Percentiles rank a stretch among this genome's conserved stretches.
These are phyloP conservation scores for Tribolium castaneum DNA, from an alignment of 1,140 invertebrate genomes.

Conservation along the genomic window DNA sequence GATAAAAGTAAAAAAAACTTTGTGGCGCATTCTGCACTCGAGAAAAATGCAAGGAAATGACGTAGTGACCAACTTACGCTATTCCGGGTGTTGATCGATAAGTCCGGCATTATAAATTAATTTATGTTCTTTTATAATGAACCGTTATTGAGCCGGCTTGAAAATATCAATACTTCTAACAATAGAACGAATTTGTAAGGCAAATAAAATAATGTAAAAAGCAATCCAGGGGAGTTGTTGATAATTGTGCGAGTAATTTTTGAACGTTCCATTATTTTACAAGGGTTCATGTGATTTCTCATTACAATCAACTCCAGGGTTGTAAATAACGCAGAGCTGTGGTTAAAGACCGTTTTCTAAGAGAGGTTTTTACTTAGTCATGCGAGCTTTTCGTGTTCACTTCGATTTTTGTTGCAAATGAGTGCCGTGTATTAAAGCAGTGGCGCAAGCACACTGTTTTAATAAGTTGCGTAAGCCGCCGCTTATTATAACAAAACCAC, in stretches of 20 bases:
- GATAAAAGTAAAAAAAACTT: background rate
- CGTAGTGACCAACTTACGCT: constrained; percentile 15
- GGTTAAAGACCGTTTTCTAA: constrained; percentile 32
- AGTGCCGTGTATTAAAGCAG: constrained; percentile 22
- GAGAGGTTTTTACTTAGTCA: constrained; percentile 38
- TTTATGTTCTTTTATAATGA: constrained; percentile 35
- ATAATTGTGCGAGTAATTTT: constrained; percentile 3
- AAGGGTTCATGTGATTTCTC: constrained; percentile 14
- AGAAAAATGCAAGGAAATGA: constrained; percentile 27
- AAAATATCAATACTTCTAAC: constrained; percentile 41
- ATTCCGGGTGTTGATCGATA: constrained; percentile 22
- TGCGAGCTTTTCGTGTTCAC: constrained; percentile 38
- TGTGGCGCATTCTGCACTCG: constrained; percentile 15
- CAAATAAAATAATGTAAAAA: constrained; percentile 31
- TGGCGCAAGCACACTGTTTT: constrained; percentile 3
- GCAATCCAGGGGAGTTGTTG: background rate
- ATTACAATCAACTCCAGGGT: constrained; percentile 13
- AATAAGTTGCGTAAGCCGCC: constrained; percentile 19
- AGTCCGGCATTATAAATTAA: constrained; percentile 29
- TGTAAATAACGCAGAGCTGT: constrained; percentile 27
- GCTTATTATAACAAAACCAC: constrained; percentile 15
- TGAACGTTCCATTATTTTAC: background rate
- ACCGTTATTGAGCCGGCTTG: constrained; percentile 16
- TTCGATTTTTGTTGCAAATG: constrained; percentile 38
- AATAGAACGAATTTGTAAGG: constrained; percentile 40